Base-by-base conservation (phyloP, 2,797 vertebrate genomes). In the Salmo trutta region DNA sequence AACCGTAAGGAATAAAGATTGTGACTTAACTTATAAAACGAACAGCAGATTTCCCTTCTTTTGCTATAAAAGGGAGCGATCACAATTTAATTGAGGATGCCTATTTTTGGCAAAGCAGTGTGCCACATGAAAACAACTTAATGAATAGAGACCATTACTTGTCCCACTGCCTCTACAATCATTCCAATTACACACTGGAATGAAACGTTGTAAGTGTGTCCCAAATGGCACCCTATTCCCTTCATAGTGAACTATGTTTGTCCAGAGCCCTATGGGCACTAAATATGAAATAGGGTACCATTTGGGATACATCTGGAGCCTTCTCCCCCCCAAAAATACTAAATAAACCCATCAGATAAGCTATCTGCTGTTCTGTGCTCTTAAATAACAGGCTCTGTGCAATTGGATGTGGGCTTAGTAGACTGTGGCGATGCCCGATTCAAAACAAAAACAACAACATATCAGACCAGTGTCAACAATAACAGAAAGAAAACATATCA, bases 41-140 rank as follows among this genome's bases (percentile, higher is more conserved):
- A 62, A 67, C 51, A 33, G 67, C 21, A 69, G 64, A 10, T 66
- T 27, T 24, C 10, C 27, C 24, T 5, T 12, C 10, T 33, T 36
- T 41, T 69, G 29, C 2, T 6, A 59, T 47, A 33, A 71, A 31
- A 36, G 3, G 15, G 31, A 21, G 17, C 2, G 36, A 71, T 56
- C 31, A 72, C 53, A 41, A 86, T 77, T 72, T 74, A 77, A 81
- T 82, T 71, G 78, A 73, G 53, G 56, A 71, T 7, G 56, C 64
- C 21, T 29, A 3, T 19, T 62, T 75, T 71, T 56, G 31, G n/a
- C 59, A 54, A 8, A 66, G 17, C 29, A 12, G 14, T 21, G 41
- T 3, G 47, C 54, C 68, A 41, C 56, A 65, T 70, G 56, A 77
- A 67, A 79, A 47, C 53, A 77, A 53, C 15, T 47, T 64, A 62